Evolutionary conservation across 2,888 invertebrate species (phyloP).

Genomic region (Drosophila mayaguana): DNA sequence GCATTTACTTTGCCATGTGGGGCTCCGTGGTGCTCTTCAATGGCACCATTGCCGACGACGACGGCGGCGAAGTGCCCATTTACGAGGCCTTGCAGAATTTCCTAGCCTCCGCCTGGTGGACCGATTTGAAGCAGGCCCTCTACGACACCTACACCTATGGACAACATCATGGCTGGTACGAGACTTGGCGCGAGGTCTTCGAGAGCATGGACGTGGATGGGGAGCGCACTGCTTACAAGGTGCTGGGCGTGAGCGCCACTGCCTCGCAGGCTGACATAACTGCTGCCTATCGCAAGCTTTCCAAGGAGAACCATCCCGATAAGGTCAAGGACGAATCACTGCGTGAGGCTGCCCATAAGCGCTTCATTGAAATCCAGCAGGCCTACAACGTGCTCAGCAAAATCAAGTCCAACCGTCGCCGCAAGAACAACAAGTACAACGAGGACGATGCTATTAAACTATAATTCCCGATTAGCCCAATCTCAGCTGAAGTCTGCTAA

Average conservation of each 20-base stretch:
- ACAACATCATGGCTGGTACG: constrained; percentile 94
- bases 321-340: constrained; percentile 91
- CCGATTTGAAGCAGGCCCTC: constrained; percentile 91
- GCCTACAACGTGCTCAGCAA: constrained; percentile 95
- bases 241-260: constrained; percentile 91
- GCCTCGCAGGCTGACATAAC: constrained; percentile 95
- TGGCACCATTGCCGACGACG: constrained; percentile 92
- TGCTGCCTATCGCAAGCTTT: constrained; percentile 91
- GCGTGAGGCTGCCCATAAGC: constrained; percentile 91
- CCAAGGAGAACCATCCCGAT: constrained; percentile 96
- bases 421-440: constrained; percentile 90
- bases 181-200: constrained; percentile 94
- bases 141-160: constrained; percentile 91
- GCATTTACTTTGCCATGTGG: constrained; percentile 91
- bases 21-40: constrained; percentile 94
- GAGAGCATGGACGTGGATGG: constrained; percentile 95
- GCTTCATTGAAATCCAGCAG: constrained; percentile 96
- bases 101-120: constrained; percentile 95
- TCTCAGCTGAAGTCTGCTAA: constrained; percentile 7
- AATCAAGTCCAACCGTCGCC: constrained; percentile 91
- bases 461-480: constrained; percentile 34
- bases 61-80: constrained; percentile 94
- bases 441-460: constrained; percentile 84
- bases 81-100: constrained; percentile 95
- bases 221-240: constrained; percentile 94